Percentiles rank a stretch among this genome's conserved stretches.
Evolutionary conservation across 2,888 invertebrate genomes (phyloP).

Genomic region (Apodemia hepburni): DNA sequence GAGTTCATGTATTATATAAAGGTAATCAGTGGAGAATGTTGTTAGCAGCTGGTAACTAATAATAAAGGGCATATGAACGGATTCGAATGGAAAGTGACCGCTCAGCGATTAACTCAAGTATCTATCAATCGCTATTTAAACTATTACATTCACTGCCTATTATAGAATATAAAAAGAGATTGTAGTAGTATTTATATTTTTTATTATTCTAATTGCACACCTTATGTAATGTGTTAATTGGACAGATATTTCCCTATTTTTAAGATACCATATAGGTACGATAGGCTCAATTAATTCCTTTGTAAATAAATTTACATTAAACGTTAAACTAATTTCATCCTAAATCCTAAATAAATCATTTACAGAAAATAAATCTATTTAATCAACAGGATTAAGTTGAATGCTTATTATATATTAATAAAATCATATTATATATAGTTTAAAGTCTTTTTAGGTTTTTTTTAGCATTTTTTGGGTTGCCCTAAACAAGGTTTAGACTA

Average conservation of each 20-base stretch:
- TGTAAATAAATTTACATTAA: too few species aligned
- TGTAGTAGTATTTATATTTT: neutral
- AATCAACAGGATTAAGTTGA: too few species aligned
- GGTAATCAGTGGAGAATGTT: conserved; percentile 13
- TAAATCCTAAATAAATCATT: too few species aligned
- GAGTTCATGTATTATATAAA: conserved; percentile 4
- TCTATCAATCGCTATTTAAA: conserved; percentile 3
- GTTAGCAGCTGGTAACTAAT: neutral
- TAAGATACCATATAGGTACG: too few species aligned
- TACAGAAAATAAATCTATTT: too few species aligned
- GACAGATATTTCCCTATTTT: neutral
- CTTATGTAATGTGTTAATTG: neutral
- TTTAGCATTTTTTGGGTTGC: too few species aligned
- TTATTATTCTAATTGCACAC: neutral
- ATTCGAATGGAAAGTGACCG: conserved; percentile 7
- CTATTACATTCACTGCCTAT: conserved; percentile 6
- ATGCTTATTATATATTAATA: too few species aligned
- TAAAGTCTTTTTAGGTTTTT: too few species aligned
- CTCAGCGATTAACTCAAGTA: conserved; percentile 5
- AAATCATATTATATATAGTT: too few species aligned
- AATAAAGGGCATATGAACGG: conserved; percentile 3
- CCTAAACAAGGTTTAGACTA: too few species aligned
- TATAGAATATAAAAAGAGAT: neutral
- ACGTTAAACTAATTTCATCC: too few species aligned
- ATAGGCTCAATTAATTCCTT: neutral